Evolutionary conservation across 2,797 vertebrate species (phyloP), one percentile per base, ranked within the genome.

Genomic region (Bovichtus variegatus): DNA sequence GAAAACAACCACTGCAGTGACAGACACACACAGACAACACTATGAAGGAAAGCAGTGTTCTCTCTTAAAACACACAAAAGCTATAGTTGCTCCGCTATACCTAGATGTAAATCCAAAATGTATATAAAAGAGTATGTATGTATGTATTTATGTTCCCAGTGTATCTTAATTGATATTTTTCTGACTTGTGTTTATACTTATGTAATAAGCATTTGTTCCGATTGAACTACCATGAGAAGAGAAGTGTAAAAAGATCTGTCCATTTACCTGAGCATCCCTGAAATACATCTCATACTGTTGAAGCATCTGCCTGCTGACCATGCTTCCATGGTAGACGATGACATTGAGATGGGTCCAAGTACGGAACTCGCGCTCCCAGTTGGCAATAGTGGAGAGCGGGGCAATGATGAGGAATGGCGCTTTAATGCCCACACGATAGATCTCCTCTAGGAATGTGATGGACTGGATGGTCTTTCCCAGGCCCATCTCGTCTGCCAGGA

Each of bases 241-340:
- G n/a, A n/a, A n/a, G 55, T 2, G 23, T 6, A 59, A 31, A 16
- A 64, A 18, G 0, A 38, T 11, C 25, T 43, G 31, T 4, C 10
- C 2, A 25, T 58, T 58, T 94, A 99, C 98, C 97, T 99, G 98
- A 44, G 97, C 91, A 63, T 99, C 98, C 94, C 97, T 97, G 96
- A 96, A 98, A 92, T 99, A 98, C 98, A 99, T 99, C 90, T 99
- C 98, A 51, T 99, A 99, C 90, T 98, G 98, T 87, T 99, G 98
- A 73, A 99, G 97, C 98, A 99, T 99, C 93, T 99, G 98, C 86
- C 98, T 95, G 94, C 98, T 99, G 93, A 98, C 95, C 94, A 97
- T 94, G 78, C 98, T 99, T 10, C 98, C 98, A 1, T 99, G 98
- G 91, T 99, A 99, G 66, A 99, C 98, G 13, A 99, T 98, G 67